Base-by-base conservation (phyloP, 2,113 vertebrate species). In the Xenotilapia caudafasciata region DNA sequence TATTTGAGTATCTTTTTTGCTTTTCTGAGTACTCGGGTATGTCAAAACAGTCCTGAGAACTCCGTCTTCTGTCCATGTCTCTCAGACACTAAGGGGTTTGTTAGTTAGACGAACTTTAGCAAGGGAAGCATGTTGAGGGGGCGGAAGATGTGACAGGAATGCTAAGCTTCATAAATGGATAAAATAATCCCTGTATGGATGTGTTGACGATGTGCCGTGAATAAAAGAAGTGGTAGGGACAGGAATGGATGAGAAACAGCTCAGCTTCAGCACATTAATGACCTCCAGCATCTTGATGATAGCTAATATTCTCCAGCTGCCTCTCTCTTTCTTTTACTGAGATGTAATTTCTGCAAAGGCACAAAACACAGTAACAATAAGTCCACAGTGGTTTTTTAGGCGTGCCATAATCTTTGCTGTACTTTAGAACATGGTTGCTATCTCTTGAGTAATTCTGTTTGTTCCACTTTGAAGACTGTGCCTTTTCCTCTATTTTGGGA, bases 131-230 rank as follows among this genome's bases (percentile, higher is more conserved):
- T 84, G 79, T 85, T 81, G 92, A 90, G 83, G 82, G 84, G 89
- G 90, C 79, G 85, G 85, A 82, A 84, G 90, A 92, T 94, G 93
- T 95, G 89, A 94, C 88, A 92, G 65, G 90, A 90, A 93, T 95
- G 90, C 92, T 95, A 90, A 95, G 94, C 88, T 86, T 90, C 84
- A 82, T 92, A 91, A 93, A 95, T 93, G 87, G 90, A 93, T 92
- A 88, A 94, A 94, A 91, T 83, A 83, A 91, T 56, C 83, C 56
- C 86, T 75, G 83, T 94, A 93, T 92, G 89, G 90, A 92, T 86
- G 73, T 90, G 90, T 85, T 17, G 79, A 91, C 82, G 85, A 90
- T 83, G 88, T 92, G 86, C 68, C 10, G 62, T 51, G 86, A 93
- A 88, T 95, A 81, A 89, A 89, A 90, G 73, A 45, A 70, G 86